phyloP scores from a whole-genome alignment of 2,113 vertebrate species.

The Phalacrocorax pelagicus region DNA sequence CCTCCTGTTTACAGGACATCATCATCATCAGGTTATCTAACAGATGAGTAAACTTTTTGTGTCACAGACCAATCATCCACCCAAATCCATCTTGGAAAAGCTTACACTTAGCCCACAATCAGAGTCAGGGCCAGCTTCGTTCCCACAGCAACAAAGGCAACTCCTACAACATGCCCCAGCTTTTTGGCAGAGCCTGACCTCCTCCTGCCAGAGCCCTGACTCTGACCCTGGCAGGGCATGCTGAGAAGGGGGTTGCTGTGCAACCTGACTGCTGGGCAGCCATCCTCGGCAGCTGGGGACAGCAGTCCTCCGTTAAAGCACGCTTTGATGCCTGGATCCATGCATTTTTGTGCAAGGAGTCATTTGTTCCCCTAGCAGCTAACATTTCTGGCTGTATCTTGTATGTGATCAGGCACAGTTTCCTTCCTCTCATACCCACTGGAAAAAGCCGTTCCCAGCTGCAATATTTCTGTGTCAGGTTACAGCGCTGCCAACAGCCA shows the following conservation, averaged over 20 bases:
- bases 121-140: neutral
- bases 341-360: slow-evolving; percentile 1
- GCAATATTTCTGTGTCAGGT: neutral
- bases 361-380: slow-evolving; percentile 47
- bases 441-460: neutral
- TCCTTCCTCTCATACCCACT: slow-evolving; percentile 18
- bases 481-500: accelerated
- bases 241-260: slow-evolving; percentile 11
- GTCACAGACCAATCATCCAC: neutral
- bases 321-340: slow-evolving; percentile 14
- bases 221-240: neutral
- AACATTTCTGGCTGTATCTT: slow-evolving; percentile 5
- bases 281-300: neutral
- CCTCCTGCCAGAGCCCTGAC: neutral
- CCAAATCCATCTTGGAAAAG: neutral
- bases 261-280: neutral
- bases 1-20: neutral
- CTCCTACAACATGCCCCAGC: neutral
- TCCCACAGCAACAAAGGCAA: neutral
- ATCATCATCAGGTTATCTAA: neutral
- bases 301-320: neutral
- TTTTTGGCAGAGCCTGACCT: neutral
- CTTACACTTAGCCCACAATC: neutral
- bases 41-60: neutral
- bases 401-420: neutral